Evolutionary conservation across 1,140 invertebrate species (phyloP), one percentile per base, ranked within the genome.

Genomic region (Orius insidiosus): DNA sequence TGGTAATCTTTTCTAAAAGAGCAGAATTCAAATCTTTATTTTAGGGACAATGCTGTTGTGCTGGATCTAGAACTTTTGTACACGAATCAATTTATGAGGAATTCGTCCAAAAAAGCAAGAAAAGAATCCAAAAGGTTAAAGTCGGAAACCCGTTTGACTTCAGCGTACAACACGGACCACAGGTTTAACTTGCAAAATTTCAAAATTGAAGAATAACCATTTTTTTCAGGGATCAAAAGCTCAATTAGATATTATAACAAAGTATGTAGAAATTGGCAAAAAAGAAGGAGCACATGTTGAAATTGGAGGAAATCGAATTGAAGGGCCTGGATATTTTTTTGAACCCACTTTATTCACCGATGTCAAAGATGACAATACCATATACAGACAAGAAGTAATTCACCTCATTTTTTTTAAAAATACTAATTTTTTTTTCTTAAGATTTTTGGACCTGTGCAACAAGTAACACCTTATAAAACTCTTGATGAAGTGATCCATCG

Each of bases 381-480:
- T 98, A 61, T 88, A 92, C 3, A 72, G 65, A 46, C 84, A 92
- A 60, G 94, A 98, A 68, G 84, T 84, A 55, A 58, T 35, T n/a
- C n/a, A n/a, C n/a, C n/a, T n/a, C n/a, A n/a, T n/a, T n/a, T n/a
- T 49, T 10, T 30, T 10, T n/a, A n/a, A n/a, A n/a, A 34, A 31
- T 15, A 39, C n/a, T 11, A 35, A 30, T n/a, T n/a, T 44, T 10
- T 35, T 7, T 49, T 36, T 16, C 60, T 64, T 39, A 58, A 88
- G 85, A 98, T 98, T 56, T 98, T 98, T 67, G 93, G 94, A 1
- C 93, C 94, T 5, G 93, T 98, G 16, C 89, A 94, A 70, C 85
- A 90, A 61, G 78, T 98, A 39, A 64, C 97, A n/a, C 87, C 84
- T 59, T 98, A 96, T 66, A 85, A 85, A 48, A 66, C 74, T 7